Evolutionary conservation across 2,888 invertebrate genomes (phyloP).

Genomic region (Punctoribates punctum): DNA sequence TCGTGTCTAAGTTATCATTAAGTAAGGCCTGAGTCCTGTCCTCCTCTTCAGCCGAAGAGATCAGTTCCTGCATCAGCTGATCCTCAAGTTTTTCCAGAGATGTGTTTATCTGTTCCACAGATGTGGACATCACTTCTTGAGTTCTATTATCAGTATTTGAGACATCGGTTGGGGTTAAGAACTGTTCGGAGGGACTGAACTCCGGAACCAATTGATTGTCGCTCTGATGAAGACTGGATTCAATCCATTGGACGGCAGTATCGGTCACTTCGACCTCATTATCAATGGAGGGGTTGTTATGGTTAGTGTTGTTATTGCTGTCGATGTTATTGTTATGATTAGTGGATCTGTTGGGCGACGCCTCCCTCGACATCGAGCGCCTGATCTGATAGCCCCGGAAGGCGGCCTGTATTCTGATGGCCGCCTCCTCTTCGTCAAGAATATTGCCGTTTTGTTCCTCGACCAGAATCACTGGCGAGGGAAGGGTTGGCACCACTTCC

Average conservation of each 20-base stretch:
- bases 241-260: too few relatives aligned
- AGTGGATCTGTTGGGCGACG: conserved; percentile 26
- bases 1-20: not conserved
- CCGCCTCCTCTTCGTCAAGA: conserved; percentile 43
- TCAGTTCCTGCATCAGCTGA: conserved; percentile 19
- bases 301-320: not conserved
- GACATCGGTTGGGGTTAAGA: not conserved
- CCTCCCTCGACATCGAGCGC: conserved; percentile 44
- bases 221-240: too few relatives aligned
- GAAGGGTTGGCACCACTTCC: not conserved
- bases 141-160: not conserved
- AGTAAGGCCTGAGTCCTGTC: not conserved
- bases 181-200: not conserved
- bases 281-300: not conserved
- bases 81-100: conserved; percentile 7
- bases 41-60: not conserved
- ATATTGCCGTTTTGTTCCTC: conserved; percentile 21
- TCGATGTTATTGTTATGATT: conserved; percentile 7
- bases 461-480: conserved; percentile 4
- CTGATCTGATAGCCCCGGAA: conserved; percentile 48
- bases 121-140: not conserved
- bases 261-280: not conserved
- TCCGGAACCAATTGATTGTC: not conserved
- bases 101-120: not conserved
- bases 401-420: conserved; percentile 49